Base-by-base conservation (phyloP, 2,113 vertebrate species). In the Dicerorhinus sumatrensis region DNA sequence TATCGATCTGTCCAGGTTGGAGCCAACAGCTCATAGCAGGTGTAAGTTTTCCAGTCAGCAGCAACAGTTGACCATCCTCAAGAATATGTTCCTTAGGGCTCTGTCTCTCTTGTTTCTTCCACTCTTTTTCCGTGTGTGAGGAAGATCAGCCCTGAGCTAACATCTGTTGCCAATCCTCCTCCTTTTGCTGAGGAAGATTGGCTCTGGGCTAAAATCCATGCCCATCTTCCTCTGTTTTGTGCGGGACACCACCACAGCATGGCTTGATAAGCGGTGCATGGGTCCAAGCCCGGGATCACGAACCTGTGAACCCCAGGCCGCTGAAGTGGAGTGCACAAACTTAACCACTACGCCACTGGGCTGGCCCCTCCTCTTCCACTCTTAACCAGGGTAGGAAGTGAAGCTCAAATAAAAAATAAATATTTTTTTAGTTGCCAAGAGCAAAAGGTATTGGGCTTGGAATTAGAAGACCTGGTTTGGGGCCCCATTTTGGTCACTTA, bases 301-400 rank as follows among this genome's bases (percentile, higher is more conserved):
- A 42, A 42, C 42, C 42, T 42, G 42, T 42, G 42, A 42, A 42
- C 42, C 42, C 5, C 42, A 42, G 42, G 42, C 42, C 42, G 42
- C 42, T 5, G 42, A 42, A 42, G 42, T 42, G 42, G 42, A 42
- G 3, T 42, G 5, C 42, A 42, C 42, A 42, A 42, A 42, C 42
- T 42, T 5, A 42, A 42, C 42, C 42, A 42, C 42, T 42, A 42
- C 5, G 42, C 42, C 42, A 42, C 42, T 42, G 42, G 42, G 42
- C 42, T 42, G 42, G 42, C 42, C 42, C 42, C 42, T 42, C 42
- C 42, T 79, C 20, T 81, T 67, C 29, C 17, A 14, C 65, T 96
- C 69, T 77, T 89, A 96, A 62, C n/a, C 42, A 93, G 27, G 42
- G 31, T 70, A 51, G 80, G 81, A 90, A 87, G 29, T 87, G 33